Evolutionary conservation across 2,113 vertebrate species (phyloP), one percentile per base, ranked within the genome.

Genomic region (Brachionichthys hirsutus): DNA sequence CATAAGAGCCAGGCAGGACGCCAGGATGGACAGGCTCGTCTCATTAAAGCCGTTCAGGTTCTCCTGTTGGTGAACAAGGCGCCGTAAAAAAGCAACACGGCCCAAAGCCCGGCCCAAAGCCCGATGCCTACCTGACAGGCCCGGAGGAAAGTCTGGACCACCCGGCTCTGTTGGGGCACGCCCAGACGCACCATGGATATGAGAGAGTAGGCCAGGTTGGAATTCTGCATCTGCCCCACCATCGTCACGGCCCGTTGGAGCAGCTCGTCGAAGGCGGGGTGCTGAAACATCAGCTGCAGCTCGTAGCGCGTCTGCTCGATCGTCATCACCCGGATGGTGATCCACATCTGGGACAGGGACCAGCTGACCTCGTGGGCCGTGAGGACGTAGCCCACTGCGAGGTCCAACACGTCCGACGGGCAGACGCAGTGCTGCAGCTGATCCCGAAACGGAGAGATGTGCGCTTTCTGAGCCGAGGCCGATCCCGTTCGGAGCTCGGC

Each of bases 81-180:
- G 56, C 18, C 17, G 42, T 38, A 57, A 19, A 12, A 48, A 35
- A 15, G 7, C 0, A 44, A 34, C 19, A 24, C 19, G 20, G 13
- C 2, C 6, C 5, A 14, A 12, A 20, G 19, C 11, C 12, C 46
- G 14, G 9, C 3, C 12, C 12, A 6, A 13, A 6, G 12, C 4
- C 17, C 9, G 20, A 11, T 22, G 16, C 1, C 6, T 20, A 97
- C 97, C 89, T 98, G 95, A 40, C 89, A 90, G n/a, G 87, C 61
- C 30, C 94, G 90, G 20, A 98, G 73, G 47, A 95, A 82, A 1
- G 92, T 94, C 84, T 98, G 95, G 12, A 98, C 75, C 0, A 98
- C 85, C 0, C 87, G 87, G 3, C 94, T 94, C 14, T 81, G 83
- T 71, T 96, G 94, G 2, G 92, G 81, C 40, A 98, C 70, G 0